Base-by-base conservation (phyloP, 2,888 invertebrate species). In the Dynastes maya region DNA sequence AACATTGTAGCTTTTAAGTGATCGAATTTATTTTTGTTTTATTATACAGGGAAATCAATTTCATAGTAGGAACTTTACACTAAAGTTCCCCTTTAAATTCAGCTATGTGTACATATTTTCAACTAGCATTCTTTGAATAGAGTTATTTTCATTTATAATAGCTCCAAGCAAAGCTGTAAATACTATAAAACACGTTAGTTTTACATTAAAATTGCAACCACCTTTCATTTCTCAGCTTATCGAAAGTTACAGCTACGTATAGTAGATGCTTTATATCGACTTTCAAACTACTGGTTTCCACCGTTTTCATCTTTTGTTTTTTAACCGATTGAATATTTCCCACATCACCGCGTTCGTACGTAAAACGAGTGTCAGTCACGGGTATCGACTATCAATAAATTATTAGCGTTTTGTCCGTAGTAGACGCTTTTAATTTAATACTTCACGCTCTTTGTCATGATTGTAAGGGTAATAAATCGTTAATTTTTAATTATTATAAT, bases 401-500 rank as follows among this genome's bases (percentile, higher is more conserved):
- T 58, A 72, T 22, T 37, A 6, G n/a, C 55, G 72, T 72, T 72
- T 58, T 37, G 32, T 2, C 58, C 37, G 55, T 58, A 40, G 32
- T 58, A 37, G 4, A 72, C 58, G 72, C 40, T 72, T 72, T 72
- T 72, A 72, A 72, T 72, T 72, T 72, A 72, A 72, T 72, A 72
- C 58, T 72, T 58, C 72, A 40, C 13, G 22, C 58, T 58, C 72
- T 58, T 58, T 58, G 70, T 70, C 51, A 22, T 53, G 53, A 16
- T 13, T 72, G 40, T 58, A 58, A 32, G 37, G 55, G 58, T 22
- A 58, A 72, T 72, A 72, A 72, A 72, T 72, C 72, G 72, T 72
- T 72, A 58, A 58, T 72, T 72, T 72, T 72, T 72, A 72, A 72
- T 72, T 72, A 72, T 72, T 72, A 72, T 72, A 72, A 72, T 72